phyloP scores from a whole-genome alignment of 2,113 vertebrate species.

The Mastomys coucha region DNA sequence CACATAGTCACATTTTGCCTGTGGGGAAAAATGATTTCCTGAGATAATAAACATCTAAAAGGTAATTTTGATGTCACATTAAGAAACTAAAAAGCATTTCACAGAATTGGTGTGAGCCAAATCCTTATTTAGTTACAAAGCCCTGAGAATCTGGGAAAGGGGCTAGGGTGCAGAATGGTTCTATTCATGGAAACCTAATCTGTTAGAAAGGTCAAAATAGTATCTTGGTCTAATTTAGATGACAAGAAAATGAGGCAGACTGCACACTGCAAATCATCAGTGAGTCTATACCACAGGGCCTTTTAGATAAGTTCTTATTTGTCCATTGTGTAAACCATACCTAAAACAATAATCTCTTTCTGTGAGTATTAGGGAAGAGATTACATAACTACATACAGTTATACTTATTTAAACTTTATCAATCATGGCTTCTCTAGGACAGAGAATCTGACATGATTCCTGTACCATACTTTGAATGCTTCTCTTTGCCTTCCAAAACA shows the following conservation, averaged over 20 bases:
- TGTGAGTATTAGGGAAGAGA: background rate
- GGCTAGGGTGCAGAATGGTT: background rate
- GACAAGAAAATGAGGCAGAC: background rate
- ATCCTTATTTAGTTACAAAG: slow-evolving; percentile 3
- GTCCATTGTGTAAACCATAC: background rate
- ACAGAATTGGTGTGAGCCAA: slow-evolving; percentile 9
- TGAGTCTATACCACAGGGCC: background rate
- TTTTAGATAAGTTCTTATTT: background rate
- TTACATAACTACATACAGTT: background rate
- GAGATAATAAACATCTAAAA: slow-evolving; percentile 30
- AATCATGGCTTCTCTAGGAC: background rate
- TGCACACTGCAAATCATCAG: background rate
- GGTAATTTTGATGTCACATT: slow-evolving; percentile 52
- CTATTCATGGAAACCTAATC: slow-evolving; percentile 6
- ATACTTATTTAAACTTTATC: slow-evolving; percentile 18
- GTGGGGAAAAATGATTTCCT: background rate
- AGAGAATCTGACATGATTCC: background rate
- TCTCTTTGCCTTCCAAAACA: background rate
- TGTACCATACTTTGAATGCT: background rate
- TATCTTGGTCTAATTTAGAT: background rate
- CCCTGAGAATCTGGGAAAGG: background rate
- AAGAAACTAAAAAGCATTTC: slow-evolving; percentile 52
- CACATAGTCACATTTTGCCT: background rate
- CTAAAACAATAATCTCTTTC: slow-evolving; percentile 27
- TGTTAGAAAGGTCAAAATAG: slow-evolving; percentile 10